Evolutionary conservation across 2,888 invertebrate genomes (phyloP).

Genomic region (Microctonus hyperodae): DNA sequence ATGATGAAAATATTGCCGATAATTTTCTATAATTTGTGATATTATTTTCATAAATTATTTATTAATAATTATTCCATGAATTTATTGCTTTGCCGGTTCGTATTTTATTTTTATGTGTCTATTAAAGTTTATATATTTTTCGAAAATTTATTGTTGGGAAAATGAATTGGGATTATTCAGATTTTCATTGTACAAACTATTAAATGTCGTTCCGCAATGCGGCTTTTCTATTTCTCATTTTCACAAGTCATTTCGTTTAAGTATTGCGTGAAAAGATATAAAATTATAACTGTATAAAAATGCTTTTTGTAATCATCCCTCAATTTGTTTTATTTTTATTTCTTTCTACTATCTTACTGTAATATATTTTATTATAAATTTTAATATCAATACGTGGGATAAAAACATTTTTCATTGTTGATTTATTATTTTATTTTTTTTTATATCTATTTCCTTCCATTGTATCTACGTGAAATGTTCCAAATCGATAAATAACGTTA

Average conservation of each 20-base stretch:
- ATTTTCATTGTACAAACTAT: conserved; percentile 48
- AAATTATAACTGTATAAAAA: not conserved
- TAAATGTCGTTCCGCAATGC: conserved; percentile 48
- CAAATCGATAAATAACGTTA: not conserved
- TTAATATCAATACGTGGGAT: no score
- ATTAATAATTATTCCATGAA: not conserved
- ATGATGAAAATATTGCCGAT: not conserved
- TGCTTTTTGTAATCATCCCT: not conserved
- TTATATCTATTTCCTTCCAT: not conserved
- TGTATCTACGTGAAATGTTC: not conserved
- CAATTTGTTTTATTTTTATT: not conserved
- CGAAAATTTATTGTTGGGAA: conserved; percentile 39
- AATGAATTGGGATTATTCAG: conserved; percentile 45
- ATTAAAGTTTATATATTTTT: conserved; percentile 21
- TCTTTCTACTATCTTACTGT: no score
- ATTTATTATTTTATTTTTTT: not conserved
- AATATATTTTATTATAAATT: not conserved
- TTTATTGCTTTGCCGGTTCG: not conserved
- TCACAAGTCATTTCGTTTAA: conserved; percentile 31
- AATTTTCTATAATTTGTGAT: not conserved
- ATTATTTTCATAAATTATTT: not conserved
- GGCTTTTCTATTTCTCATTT: conserved; percentile 39
- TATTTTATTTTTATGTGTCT: not conserved
- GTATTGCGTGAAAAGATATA: conserved; percentile 13
- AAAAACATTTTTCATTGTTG: not conserved